A percentile compares a stretch with the other conserved stretches of the same genome.
Conservation (phyloP, 2,797 vertebrate genomes). For the Anomalospiza imberbis region DNA sequence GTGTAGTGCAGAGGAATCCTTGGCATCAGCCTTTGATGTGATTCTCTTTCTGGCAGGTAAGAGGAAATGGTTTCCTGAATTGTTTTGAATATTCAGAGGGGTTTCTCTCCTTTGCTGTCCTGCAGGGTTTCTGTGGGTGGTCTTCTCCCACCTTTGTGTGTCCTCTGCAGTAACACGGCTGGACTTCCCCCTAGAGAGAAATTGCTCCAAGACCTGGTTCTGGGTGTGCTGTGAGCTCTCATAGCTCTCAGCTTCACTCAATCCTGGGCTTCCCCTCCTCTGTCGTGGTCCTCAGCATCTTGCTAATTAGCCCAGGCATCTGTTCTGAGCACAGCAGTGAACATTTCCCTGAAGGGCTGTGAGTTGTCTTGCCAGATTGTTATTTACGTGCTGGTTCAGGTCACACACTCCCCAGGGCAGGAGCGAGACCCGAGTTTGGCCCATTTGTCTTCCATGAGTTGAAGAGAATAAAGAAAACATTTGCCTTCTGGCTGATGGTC, state of each 20-base stretch:
- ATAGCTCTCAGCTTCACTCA: neutral
- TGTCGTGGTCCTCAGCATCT: neutral
- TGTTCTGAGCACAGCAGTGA: slow-evolving; percentile 1
- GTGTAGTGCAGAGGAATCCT: neutral
- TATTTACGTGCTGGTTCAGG: slow-evolving; percentile 16
- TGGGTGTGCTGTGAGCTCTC: neutral
- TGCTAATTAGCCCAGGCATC: slow-evolving; percentile 29
- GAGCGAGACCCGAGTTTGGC: neutral
- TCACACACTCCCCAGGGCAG: slow-evolving; percentile 20
- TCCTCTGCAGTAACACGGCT: neutral
- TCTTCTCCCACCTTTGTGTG: neutral
- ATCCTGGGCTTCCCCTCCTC: neutral
- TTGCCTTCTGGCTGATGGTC: slow-evolving; percentile 30
- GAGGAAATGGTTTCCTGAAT: neutral
- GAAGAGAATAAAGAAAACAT: slow-evolving; percentile 29
- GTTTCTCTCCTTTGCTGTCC: neutral
- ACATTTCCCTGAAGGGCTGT: neutral
- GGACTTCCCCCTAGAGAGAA: neutral
- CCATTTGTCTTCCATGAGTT: slow-evolving; percentile 17
- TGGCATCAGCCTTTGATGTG: neutral
- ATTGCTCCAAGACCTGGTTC: neutral
- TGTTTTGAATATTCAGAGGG: neutral
- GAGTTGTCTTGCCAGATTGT: neutral
- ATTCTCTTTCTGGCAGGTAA: neutral
- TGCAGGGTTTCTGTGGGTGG: neutral